These are phyloP conservation scores for Limnothrissa miodon DNA, from an alignment of 2,113 vertebrate genomes.

Conservation along the genomic window DNA sequence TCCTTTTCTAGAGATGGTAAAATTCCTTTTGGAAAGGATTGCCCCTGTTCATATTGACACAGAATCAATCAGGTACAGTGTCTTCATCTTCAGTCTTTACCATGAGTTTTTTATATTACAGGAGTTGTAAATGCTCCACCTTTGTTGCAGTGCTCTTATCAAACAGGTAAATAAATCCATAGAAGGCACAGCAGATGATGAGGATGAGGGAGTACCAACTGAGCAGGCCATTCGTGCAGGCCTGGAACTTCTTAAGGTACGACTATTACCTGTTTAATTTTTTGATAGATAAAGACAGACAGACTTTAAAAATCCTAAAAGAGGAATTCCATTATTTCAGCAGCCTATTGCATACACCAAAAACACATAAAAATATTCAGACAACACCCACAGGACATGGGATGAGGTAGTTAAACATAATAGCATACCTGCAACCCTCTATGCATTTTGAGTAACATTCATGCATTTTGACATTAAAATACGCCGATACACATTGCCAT, in stretches of 20 bases:
- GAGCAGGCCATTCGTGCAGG: conserved; percentile 86
- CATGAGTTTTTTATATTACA: neutral
- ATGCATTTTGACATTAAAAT: too few species aligned
- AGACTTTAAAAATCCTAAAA: too few species aligned
- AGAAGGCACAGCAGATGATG: conserved; percentile 86
- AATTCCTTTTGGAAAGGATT: conserved; percentile 86
- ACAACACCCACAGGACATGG: too few species aligned
- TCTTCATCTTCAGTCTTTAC: neutral
- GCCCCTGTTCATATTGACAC: conserved; percentile 98
- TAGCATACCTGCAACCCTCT: too few species aligned
- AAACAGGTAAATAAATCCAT: conserved; percentile 89
- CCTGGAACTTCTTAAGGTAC: conserved; percentile 86
- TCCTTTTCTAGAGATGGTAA: conserved; percentile 89
- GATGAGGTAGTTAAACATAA: too few species aligned
- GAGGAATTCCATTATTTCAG: too few species aligned
- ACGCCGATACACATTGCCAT: too few species aligned
- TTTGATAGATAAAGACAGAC: neutral
- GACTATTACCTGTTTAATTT: neutral
- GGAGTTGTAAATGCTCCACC: neutral
- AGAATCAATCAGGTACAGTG: conserved; percentile 93
- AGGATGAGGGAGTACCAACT: conserved; percentile 84
- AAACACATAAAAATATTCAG: too few species aligned
- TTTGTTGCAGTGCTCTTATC: conserved; percentile 77
- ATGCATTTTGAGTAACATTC: too few species aligned
- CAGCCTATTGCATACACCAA: too few species aligned